Base-by-base conservation (phyloP, 1,140 invertebrate species). In the Zaprionus gabonicus region DNA sequence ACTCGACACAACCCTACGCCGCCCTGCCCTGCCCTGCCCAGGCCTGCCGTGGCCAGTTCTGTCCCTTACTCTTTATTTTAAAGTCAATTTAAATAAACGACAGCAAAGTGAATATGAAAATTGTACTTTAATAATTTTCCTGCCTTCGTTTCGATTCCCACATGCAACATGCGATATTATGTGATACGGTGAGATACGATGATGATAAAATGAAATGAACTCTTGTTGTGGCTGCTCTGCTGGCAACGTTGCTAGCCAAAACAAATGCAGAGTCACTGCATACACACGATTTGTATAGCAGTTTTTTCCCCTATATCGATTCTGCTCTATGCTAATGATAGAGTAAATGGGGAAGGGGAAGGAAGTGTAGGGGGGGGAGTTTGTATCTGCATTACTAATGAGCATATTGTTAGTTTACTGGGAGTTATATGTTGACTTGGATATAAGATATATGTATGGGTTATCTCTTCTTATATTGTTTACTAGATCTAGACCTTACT, bases 221-320 rank as follows among this genome's bases (percentile, higher is more conserved):
- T 80, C 31, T 69, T 58, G 28, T 64, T 66, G 69, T 75, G n/a
- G 58, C 58, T 51, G 58, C 58, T 51, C 17, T 25, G 20, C 46
- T 20, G 13, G 27, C 53, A 44, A 17, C 70, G 81, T 83, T 83
- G 81, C 81, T 83, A 83, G 73, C 81, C 81, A 83, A 83, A 83
- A 83, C 76, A 83, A 83, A 83, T 76, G 76, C 76, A 79, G 31
- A 55, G 65, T 28, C 27, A 15, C 2, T 46, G 53, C 53, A 27
- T 56, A 46, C 41, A 46, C 41, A 46, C 7, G 41, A 46, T 46
- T 41, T 41, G 7, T 46, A 56, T 28, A 56, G 15, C 25, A 31
- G 20, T 25, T 28, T 55, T 27, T 4, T 15, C 10, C 17, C 38
- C 51, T 25, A 70, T 27, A 71, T 76, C 57, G 76, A 79, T 79